Conservation (phyloP, 2,113 vertebrate genomes). For the Camelus bactrianus region DNA sequence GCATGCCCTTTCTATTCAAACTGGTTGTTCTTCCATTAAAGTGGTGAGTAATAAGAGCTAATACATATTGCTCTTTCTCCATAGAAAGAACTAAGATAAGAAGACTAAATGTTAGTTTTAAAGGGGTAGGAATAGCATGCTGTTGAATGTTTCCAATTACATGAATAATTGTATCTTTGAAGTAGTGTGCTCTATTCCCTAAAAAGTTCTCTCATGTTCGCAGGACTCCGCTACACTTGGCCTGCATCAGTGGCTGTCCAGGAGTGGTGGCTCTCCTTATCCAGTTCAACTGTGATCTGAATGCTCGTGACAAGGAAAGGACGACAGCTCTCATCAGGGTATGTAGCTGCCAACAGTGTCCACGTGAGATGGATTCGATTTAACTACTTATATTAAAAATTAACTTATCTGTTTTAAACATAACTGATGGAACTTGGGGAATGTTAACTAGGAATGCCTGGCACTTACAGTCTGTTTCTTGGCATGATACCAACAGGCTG, state of each 20-base stretch:
- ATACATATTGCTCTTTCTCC: background rate
- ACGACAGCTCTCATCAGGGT: no score
- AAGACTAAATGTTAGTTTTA: background rate
- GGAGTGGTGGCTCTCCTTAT: constrained; percentile 83
- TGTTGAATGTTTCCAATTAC: background rate
- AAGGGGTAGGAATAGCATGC: background rate
- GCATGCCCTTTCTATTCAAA: background rate
- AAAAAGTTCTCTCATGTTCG: background rate
- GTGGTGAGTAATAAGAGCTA: background rate
- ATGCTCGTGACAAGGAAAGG: no score
- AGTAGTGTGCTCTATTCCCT: background rate
- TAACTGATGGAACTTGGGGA: no score
- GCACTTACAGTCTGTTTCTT: background rate
- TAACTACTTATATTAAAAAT: no score
- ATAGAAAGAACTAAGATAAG: background rate
- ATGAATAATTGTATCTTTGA: background rate
- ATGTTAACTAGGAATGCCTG: no score
- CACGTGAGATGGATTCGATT: no score
- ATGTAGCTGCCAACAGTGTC: no score
- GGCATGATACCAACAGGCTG: constrained; percentile 87
- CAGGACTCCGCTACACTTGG: constrained; percentile 96
- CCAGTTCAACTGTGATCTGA: no score
- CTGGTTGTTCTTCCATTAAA: background rate
- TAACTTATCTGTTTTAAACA: no score
- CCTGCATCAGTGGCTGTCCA: constrained; percentile 92